Base-by-base conservation (phyloP, 2,888 invertebrate species). In the Agriopis leucophaearia region DNA sequence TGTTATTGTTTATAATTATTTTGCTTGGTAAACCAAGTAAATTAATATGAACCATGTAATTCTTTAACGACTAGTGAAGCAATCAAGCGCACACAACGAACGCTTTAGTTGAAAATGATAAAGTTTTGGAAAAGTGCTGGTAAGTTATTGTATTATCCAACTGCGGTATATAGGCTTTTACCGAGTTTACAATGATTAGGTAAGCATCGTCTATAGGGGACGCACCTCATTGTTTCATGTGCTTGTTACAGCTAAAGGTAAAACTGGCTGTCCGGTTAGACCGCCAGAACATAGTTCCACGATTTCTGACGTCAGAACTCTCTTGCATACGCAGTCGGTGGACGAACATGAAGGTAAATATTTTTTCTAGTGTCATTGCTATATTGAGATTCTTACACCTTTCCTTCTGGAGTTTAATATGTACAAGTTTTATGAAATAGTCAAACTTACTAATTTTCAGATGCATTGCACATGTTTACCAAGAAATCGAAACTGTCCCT, bases 101-200 rank as follows among this genome's bases (percentile, higher is more conserved):
- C 60, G 47, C 15, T 60, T 72, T 54, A n/a, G 57, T 73, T 74
- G 71, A 94, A 93, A 90, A 96, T 96, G 96, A 95, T 96, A 87
- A 96, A 96, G 89, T 96, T 96, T 93, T 96, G 96, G 96, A 96
- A 96, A 90, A 96, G 96, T 91, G 94, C 96, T 92, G 95, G 96
- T 96, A 95, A 80, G 79, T 70, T 56, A 44, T 52, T 66, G 62
- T 65, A 45, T 15, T 58, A 40, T 36, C 38, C 36, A 47, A 59
- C 47, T 57, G 47, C 57, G 27, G 47, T 40, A 38, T 36, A 4
- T n/a, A 27, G 27, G 42, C 44, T 59, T 44, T 60, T 64, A 42
- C 42, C 12, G 10, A 40, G 57, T 63, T 60, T 69, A 55, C 55
- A 52, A 50, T 55, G 18, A 60, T 58, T 63, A 66, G 57, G 57